phyloP scores from a whole-genome alignment of 2,888 invertebrate species.

The Tetramorium bicarinatum region DNA sequence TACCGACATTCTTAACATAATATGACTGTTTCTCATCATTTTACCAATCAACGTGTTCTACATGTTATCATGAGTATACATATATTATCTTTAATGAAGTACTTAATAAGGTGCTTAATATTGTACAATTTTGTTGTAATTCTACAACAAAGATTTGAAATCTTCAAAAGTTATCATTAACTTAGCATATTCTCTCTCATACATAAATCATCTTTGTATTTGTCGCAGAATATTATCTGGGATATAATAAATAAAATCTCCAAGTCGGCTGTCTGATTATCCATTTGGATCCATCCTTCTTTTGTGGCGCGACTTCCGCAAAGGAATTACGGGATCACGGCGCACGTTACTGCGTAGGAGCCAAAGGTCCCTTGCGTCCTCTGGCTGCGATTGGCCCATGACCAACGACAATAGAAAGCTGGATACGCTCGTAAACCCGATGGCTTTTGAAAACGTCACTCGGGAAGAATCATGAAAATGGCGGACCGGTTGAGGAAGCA shows the following conservation, averaged over 20 bases:
- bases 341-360: conserved; percentile 37
- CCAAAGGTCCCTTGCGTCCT: conserved; percentile 49
- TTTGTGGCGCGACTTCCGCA: conserved; percentile 37
- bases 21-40: neutral
- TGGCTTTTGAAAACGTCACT: conserved; percentile 55
- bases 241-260: conserved; percentile 29
- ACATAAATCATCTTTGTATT: neutral
- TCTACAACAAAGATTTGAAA: neutral
- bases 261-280: conserved; percentile 6
- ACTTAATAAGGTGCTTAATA: neutral
- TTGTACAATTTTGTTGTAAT: neutral
- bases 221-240: neutral
- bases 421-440: conserved; percentile 46
- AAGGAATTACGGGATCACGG: conserved; percentile 50
- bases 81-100: neutral
- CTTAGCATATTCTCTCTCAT: neutral
- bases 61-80: neutral
- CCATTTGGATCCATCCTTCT: conserved; percentile 10
- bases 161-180: neutral
- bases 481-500: conserved; percentile 41
- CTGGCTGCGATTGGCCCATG: conserved; percentile 51
- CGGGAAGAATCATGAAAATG: conserved; percentile 36
- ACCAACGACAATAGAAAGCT: conserved; percentile 55
- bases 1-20: neutral
- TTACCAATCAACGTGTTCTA: neutral